A percentile compares a stretch with the other conserved stretches of the same genome.
Conservation (phyloP, 2,888 invertebrate genomes). For the Sinelater perroti region DNA sequence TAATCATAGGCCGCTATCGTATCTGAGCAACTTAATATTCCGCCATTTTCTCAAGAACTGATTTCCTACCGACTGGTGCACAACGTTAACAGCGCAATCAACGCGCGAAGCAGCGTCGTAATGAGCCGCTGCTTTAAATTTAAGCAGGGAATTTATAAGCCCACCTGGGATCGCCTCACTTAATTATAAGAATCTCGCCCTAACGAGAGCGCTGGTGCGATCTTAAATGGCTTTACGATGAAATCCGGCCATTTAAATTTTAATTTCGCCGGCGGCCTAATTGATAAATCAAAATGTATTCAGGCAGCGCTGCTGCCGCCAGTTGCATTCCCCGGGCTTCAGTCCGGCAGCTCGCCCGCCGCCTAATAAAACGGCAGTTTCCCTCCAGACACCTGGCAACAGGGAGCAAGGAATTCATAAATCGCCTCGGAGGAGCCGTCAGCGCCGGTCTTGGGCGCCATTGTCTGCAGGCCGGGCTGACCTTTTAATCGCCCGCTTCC, state of each 20-base stretch:
- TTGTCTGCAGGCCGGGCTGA: constrained; percentile 9
- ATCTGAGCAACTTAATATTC: too few relatives aligned
- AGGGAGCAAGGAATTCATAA: constrained; percentile 10
- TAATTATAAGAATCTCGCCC: constrained; percentile 18
- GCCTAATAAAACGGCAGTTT: constrained; percentile 12
- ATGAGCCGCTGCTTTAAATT: constrained; percentile 14
- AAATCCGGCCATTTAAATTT: constrained; percentile 8
- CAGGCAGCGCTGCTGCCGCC: constrained; percentile 14
- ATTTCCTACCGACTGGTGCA: too few relatives aligned
- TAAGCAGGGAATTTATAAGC: constrained; percentile 12
- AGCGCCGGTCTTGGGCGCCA: neutral
- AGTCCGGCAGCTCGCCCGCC: constrained; percentile 8
- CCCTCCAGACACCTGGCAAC: constrained; percentile 7
- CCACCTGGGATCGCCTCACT: constrained; percentile 15
- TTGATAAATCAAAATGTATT: constrained; percentile 26
- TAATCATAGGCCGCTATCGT: too few relatives aligned
- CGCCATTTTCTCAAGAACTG: too few relatives aligned
- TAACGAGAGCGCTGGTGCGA: neutral
- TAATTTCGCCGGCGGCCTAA: constrained; percentile 14
- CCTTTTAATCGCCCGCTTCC: constrained; percentile 12
- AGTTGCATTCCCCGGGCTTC: constrained; percentile 10
- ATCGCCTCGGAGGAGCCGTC: neutral
- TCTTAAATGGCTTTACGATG: constrained; percentile 10
- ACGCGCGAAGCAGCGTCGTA: constrained; percentile 5
- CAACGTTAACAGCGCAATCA: constrained; percentile 6